phyloP scores from a whole-genome alignment of 2,113 vertebrate species.

The Brachyhypopomus gauderio region DNA sequence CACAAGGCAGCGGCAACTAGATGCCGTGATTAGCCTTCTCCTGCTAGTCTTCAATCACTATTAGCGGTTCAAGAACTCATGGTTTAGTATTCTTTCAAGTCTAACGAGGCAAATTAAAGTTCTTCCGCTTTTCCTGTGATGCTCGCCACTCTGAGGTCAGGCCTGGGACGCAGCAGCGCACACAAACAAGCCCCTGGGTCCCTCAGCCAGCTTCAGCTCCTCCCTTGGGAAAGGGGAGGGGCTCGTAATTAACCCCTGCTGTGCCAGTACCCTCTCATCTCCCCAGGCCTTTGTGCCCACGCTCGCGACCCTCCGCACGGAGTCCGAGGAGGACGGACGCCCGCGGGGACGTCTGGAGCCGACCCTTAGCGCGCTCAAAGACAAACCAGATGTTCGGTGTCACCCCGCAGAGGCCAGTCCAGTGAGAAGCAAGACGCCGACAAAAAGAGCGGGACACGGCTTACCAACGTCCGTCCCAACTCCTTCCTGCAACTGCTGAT shows the following conservation, averaged over 20 bases:
- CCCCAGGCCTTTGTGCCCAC: conserved; percentile 43
- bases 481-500: background rate
- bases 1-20: background rate
- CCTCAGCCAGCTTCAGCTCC: conserved; percentile 42
- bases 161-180: conserved; percentile 34
- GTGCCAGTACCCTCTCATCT: conserved; percentile 57
- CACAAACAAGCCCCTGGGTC: conserved; percentile 37
- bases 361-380: conserved; percentile 64
- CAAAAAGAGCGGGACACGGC: background rate
- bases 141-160: conserved; percentile 49
- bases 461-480: background rate
- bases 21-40: background rate
- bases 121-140: conserved; percentile 60
- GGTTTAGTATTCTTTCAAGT: conserved; percentile 57
- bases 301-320: conserved; percentile 54
- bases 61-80: background rate
- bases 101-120: conserved; percentile 68
- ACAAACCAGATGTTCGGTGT: conserved; percentile 76
- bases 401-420: conserved; percentile 53
- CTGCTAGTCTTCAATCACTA: conserved; percentile 27
- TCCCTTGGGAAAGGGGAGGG: conserved; percentile 46
- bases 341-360: conserved; percentile 65
- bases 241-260: conserved; percentile 71
- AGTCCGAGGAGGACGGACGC: conserved; percentile 56
- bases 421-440: conserved; percentile 2